phyloP scores from a whole-genome alignment of 64 coral and sea anemone genomes.

The Dendrophyllia cribrosa region DNA sequence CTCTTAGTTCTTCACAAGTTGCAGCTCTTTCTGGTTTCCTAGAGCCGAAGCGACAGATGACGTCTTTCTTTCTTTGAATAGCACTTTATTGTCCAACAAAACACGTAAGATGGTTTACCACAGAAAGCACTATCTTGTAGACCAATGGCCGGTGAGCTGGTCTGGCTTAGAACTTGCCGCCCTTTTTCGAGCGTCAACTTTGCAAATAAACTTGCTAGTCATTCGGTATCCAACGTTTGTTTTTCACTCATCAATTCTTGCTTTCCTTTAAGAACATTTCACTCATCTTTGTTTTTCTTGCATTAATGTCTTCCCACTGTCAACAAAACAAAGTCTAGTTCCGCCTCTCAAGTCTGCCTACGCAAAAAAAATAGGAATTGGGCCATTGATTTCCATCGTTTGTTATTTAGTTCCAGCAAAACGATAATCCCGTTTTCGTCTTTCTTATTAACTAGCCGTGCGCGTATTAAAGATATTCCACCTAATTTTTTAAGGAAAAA shows the following conservation, averaged over 20 bases:
- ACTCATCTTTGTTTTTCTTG: constrained; percentile 1
- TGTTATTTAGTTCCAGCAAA: constrained; percentile 26
- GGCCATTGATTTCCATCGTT: neutral
- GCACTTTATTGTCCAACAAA: too few species aligned
- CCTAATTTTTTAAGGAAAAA: neutral
- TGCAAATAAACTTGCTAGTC: neutral
- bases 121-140: neutral
- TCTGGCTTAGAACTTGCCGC: neutral
- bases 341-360: constrained; percentile 35
- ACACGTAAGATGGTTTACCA: neutral
- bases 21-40: neutral
- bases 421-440: neutral
- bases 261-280: neutral
- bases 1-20: neutral
- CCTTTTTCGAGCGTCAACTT: neutral
- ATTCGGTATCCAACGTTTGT: neutral
- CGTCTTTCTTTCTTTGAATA: neutral
- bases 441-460: neutral
- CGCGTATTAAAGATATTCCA: neutral
- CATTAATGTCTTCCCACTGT: constrained; percentile 32
- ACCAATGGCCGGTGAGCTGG: neutral
- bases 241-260: neutral
- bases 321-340: constrained; percentile 33
- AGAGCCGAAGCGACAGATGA: neutral
- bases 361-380: constrained; percentile 22